A percentile compares a stretch with the other conserved stretches of the same genome.
Conservation (phyloP, 2,113 vertebrate species). For the Zapornia atra region DNA sequence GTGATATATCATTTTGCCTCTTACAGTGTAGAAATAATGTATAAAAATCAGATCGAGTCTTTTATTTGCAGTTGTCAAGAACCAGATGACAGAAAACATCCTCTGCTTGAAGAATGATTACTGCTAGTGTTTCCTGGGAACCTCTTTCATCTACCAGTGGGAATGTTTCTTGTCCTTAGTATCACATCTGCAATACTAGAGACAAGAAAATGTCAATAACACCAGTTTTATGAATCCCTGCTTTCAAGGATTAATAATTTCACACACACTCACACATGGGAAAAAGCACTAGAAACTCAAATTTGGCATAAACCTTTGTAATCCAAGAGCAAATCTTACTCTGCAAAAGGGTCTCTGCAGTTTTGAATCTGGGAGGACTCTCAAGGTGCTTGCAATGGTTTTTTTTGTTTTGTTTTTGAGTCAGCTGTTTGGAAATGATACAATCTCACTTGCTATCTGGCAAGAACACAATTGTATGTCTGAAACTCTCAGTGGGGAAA, state of each 20-base stretch:
- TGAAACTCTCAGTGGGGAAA: not conserved
- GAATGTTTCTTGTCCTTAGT: conserved; percentile 19
- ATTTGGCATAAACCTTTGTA: conserved; percentile 27
- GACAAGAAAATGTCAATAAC: conserved; percentile 25
- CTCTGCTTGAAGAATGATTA: conserved; percentile 12
- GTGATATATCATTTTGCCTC: not conserved
- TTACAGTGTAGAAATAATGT: not conserved
- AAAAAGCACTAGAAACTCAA: not conserved
- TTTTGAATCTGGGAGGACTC: not conserved
- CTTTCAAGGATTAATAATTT: conserved; percentile 49
- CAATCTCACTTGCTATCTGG: conserved; percentile 15
- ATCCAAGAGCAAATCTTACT: conserved; percentile 13
- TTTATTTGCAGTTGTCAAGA: conserved; percentile 32
- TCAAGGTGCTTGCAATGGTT: not conserved
- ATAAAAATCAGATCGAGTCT: conserved; percentile 7
- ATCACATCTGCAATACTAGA: conserved; percentile 23
- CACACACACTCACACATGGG: not conserved
- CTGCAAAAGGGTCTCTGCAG: not conserved
- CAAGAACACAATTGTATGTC: conserved; percentile 2
- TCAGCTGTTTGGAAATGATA: conserved; percentile 23
- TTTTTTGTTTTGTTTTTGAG: not conserved
- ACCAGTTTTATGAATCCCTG: not conserved
- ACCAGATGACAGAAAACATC: conserved; percentile 43
- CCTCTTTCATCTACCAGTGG: conserved; percentile 19
- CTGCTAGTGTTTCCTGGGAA: conserved; percentile 10